Conservation (phyloP, 2,888 invertebrate species). For the Cabera pusaria region DNA sequence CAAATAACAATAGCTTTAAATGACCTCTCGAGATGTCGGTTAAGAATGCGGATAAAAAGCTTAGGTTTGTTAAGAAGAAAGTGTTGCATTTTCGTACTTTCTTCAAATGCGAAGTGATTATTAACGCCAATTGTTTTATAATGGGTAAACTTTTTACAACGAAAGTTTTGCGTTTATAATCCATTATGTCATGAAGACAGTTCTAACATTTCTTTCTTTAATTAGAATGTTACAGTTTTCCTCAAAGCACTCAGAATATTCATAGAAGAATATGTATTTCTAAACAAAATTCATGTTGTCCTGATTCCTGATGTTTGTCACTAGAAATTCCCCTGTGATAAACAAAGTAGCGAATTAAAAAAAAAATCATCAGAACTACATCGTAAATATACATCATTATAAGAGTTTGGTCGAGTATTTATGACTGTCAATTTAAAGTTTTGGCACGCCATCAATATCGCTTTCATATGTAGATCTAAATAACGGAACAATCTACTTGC, state of each 20-base stretch:
- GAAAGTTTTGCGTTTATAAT: constrained; percentile 8
- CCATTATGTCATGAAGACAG: too few species aligned
- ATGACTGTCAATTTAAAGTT: constrained; percentile 5
- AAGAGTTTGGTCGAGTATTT: not conserved
- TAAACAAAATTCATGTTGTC: too few species aligned
- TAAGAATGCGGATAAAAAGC: constrained; percentile 34
- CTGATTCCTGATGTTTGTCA: too few species aligned
- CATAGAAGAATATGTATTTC: too few species aligned
- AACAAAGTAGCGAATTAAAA: too few species aligned
- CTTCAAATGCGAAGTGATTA: constrained; percentile 14
- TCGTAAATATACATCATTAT: too few species aligned
- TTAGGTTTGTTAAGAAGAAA: constrained; percentile 13
- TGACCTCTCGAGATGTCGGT: constrained; percentile 35
- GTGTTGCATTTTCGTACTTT: constrained; percentile 17
- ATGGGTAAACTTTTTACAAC: constrained; percentile 1
- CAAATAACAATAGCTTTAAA: constrained; percentile 42
- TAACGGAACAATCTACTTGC: not conserved
- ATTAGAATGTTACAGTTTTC: too few species aligned
- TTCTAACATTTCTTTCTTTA: too few species aligned
- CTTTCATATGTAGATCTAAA: constrained; percentile 5
- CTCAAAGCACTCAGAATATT: too few species aligned
- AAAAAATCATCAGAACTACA: too few species aligned
- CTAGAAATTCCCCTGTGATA: too few species aligned
- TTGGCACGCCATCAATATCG: constrained; percentile 11
- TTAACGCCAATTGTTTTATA: constrained; percentile 9